Evolutionary conservation across 2,113 vertebrate species (phyloP).

Genomic region (Podilymbus podiceps): DNA sequence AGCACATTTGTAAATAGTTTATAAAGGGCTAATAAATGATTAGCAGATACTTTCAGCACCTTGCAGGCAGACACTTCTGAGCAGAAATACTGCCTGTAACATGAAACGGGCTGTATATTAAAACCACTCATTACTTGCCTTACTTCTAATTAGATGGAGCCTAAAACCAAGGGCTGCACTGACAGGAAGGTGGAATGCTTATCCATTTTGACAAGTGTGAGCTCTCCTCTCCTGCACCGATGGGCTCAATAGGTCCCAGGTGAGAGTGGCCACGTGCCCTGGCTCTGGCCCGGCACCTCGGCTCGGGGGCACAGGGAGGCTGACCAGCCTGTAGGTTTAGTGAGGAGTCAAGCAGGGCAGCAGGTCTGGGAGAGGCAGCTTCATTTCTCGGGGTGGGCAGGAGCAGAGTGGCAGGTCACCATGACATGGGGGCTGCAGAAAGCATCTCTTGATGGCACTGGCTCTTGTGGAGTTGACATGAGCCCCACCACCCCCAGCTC

Average conservation of each 20-base stretch:
- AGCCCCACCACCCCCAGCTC: not conserved
- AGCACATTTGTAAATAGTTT: not conserved
- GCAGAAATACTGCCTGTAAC: not conserved
- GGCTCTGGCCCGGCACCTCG: not conserved
- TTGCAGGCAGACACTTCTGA: not conserved
- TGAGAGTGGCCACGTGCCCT: rapidly evolving
- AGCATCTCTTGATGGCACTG: not conserved
- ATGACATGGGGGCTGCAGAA: not conserved
- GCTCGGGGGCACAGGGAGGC: not conserved
- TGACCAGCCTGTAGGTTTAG: not conserved
- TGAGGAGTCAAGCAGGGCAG: not conserved
- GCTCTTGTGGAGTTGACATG: not conserved
- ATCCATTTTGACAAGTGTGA: not conserved
- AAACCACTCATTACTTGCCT: not conserved
- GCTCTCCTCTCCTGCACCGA: not conserved
- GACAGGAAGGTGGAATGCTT: not conserved
- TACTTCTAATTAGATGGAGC: not conserved
- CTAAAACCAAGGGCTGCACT: not conserved
- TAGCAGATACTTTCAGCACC: not conserved
- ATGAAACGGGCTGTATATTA: rapidly evolving
- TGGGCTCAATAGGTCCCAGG: not conserved
- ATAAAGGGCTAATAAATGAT: not conserved
- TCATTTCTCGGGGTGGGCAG: not conserved
- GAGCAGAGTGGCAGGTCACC: not conserved
- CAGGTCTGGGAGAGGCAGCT: not conserved